Percentiles rank a stretch among this genome's conserved stretches.
Conservation (phyloP, 2,888 invertebrate genomes). For the Callyntrura sp. region DNA sequence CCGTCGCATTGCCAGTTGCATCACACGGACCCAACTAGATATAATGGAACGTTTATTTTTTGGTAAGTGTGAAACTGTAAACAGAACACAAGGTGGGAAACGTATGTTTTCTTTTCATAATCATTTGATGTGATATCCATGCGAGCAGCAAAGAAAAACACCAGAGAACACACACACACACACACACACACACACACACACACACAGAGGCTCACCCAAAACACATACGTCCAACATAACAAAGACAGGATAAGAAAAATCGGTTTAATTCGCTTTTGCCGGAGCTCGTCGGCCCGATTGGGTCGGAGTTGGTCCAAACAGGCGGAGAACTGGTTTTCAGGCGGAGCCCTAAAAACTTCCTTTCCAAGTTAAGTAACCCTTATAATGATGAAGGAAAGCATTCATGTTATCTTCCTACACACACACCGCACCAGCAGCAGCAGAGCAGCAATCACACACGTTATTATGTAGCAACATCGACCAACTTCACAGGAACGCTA, state of each 20-base stretch:
- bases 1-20: constrained; percentile 28
- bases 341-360: constrained; percentile 80
- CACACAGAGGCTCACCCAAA: constrained; percentile 22
- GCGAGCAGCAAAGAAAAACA: background rate
- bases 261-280: constrained; percentile 82
- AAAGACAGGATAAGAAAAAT: constrained; percentile 78
- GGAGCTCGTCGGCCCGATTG: constrained; percentile 83
- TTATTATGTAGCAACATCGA: too few relatives aligned
- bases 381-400: constrained; percentile 29
- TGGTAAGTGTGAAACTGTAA: constrained; percentile 73
- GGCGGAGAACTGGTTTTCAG: constrained; percentile 84
- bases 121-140: constrained; percentile 25
- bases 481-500: background rate
- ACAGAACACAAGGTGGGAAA: constrained; percentile 71
- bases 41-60: constrained; percentile 42
- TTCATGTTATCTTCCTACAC: constrained; percentile 13
- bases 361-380: constrained; percentile 12
- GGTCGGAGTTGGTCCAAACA: constrained; percentile 83
- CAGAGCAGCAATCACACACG: constrained; percentile 56
- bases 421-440: too few relatives aligned
- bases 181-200: constrained; percentile 22
- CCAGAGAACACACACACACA: background rate
- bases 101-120: constrained; percentile 65
- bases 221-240: constrained; percentile 14
- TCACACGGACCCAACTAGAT: background rate